Percentiles rank a stretch among this genome's conserved stretches.
Conservation (phyloP, 2,888 invertebrate species). For the Cheilosia grossa region DNA sequence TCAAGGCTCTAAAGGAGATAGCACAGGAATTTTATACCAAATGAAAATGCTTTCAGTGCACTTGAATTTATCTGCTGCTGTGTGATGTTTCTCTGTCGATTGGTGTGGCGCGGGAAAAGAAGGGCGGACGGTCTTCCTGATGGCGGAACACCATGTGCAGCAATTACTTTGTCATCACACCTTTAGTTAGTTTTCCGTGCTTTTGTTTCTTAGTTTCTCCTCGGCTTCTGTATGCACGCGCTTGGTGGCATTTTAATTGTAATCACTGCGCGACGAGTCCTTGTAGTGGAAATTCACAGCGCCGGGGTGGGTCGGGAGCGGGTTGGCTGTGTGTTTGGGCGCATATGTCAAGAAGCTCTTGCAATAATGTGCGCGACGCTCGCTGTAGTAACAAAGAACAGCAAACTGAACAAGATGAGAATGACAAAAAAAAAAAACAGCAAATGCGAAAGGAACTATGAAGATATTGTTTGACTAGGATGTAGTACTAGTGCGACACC, state of each 20-base stretch:
- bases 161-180: slow-evolving; percentile 72
- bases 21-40: slow-evolving; percentile 40
- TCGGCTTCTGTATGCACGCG: slow-evolving; percentile 9
- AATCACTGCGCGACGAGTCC: slow-evolving; percentile 59
- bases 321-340: background rate
- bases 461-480: slow-evolving; percentile 54
- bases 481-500: slow-evolving; percentile 42
- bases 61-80: slow-evolving; percentile 27
- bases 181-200: slow-evolving; percentile 48
- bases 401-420: slow-evolving; percentile 66
- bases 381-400: slow-evolving; percentile 56
- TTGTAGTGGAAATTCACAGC: slow-evolving; percentile 53
- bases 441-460: background rate
- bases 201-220: slow-evolving; percentile 44
- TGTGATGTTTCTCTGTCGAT: background rate
- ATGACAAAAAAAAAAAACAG: slow-evolving; percentile 7
- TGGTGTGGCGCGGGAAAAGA: background rate
- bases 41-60: slow-evolving; percentile 58
- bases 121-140: background rate
- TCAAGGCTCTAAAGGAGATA: slow-evolving; percentile 25
- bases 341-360: slow-evolving; percentile 4
- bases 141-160: slow-evolving; percentile 65
- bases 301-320: background rate
- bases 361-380: slow-evolving; percentile 35
- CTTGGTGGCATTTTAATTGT: slow-evolving; percentile 67